Evolutionary conservation across 2,797 vertebrate species (phyloP), one percentile per base, ranked within the genome.

Genomic region (Clarias laeviceps): DNA sequence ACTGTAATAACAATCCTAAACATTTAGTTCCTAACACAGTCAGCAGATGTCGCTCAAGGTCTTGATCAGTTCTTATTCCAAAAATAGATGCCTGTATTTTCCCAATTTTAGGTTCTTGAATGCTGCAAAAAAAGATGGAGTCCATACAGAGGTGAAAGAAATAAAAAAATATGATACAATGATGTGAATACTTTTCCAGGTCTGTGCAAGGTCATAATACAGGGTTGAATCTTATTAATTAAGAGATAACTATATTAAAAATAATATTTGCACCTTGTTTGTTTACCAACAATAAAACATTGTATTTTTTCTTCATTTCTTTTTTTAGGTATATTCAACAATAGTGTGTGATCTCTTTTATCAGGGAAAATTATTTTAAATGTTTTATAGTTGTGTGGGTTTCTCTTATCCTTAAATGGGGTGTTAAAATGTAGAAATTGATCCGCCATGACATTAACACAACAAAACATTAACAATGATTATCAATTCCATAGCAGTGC

Each of bases 1-100:
- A n/a, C n/a, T n/a, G n/a, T n/a, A 82, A 82, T 61, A 20, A 14
- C 45, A 56, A 12, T 64, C 29, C 27, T 59, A 24, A 72, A 73
- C 5, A 12, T 27, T 68, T 50, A 2, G 7, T 70, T 18, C 22
- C 3, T 3, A 65, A 73, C 12, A 29, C 20, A 50, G 22, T 78
- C 78, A 81, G 40, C 32, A 85, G 84, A 70, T 56, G 84, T 65
- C 84, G 18, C 40, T 74, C 59, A 34, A n/a, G 59, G 4, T 22
- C 66, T 64, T 29, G 14, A 50, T 14, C 34, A 61, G 32, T n/a
- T 57, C 22, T 29, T 5, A 54, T 54, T 85, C 57, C 40, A 29
- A 45, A 17, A 61, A 12, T 22, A 72, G 57, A 57, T 3, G 2
- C 45, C 62, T 62, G 22, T 34, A 59, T 27, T 22, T 20, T 15